These are phyloP conservation scores for Plectropomus leopardus DNA, from an alignment of 2,113 vertebrate genomes.

Conservation along the genomic window DNA sequence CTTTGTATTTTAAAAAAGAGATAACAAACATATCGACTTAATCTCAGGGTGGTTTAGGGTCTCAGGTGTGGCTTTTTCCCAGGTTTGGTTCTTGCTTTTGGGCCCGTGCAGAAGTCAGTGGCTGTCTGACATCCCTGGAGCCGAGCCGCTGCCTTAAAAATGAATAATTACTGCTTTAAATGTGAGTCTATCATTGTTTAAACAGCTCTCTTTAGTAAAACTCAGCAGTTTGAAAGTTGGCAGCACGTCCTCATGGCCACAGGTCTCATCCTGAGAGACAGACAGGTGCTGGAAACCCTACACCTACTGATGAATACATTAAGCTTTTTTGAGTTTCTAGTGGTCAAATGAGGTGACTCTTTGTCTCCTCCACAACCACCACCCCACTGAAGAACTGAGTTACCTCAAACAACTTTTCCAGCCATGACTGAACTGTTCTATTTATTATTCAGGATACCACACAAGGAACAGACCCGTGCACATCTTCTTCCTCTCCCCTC, in stretches of 20 bases:
- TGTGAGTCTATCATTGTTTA: neutral
- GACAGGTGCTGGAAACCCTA: neutral
- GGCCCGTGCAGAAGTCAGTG: neutral
- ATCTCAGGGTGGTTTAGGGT: no score
- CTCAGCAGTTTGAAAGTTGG: neutral
- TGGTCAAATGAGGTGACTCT: neutral
- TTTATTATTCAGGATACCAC: slow-evolving; percentile 48
- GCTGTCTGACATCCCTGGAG: neutral
- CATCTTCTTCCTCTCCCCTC: slow-evolving; percentile 4
- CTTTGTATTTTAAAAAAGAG: no score
- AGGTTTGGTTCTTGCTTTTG: neutral
- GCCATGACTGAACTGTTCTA: slow-evolving; percentile 9
- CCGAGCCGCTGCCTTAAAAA: neutral
- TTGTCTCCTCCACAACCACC: neutral
- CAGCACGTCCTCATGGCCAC: neutral
- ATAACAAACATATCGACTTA: no score
- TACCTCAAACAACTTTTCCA: slow-evolving; percentile 3
- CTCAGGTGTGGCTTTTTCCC: no score
- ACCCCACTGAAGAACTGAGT: slow-evolving; percentile 3
- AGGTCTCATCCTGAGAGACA: neutral
- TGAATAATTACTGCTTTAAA: neutral
- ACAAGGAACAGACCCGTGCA: slow-evolving; percentile 1
- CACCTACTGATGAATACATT: neutral
- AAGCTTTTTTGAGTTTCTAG: neutral
- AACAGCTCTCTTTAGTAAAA: neutral